These are phyloP conservation scores for Sinocyclocheilus rhinocerous DNA, from an alignment of 2,113 vertebrate species.

Conservation along the genomic window DNA sequence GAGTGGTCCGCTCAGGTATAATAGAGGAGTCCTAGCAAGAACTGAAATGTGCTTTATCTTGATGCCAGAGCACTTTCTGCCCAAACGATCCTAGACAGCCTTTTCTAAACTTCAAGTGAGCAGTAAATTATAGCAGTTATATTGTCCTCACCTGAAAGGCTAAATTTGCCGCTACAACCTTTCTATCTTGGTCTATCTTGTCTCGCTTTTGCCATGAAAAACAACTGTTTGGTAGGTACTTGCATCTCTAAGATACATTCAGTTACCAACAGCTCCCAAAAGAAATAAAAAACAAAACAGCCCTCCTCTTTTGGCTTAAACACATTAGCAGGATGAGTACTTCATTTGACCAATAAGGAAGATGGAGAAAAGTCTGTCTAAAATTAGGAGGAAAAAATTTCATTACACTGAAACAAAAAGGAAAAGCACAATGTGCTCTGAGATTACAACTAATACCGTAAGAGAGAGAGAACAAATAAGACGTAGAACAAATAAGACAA, in stretches of 20 bases:
- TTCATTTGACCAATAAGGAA: neutral
- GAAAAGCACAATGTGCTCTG: neutral
- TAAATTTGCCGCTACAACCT: constrained; percentile 5
- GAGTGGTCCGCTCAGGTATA: constrained; percentile 71
- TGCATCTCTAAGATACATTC: constrained; percentile 2
- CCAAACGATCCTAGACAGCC: constrained; percentile 71
- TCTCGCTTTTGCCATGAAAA: neutral
- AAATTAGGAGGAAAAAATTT: neutral
- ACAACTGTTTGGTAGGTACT: neutral
- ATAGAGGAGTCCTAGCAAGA: constrained; percentile 74
- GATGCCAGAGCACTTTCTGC: constrained; percentile 71
- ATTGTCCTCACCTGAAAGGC: constrained; percentile 69
- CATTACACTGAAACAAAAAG: constrained; percentile 10
- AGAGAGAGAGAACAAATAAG: neutral
- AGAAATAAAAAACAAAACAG: constrained; percentile 13
- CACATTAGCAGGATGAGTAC: neutral
- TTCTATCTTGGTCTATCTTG: constrained; percentile 17
- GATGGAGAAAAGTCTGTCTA: constrained; percentile 15
- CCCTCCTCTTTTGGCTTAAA: neutral
- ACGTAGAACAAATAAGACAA: constrained; percentile 39
- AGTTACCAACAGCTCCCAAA: neutral
- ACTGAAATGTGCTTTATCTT: constrained; percentile 73
- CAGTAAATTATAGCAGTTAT: constrained; percentile 77
- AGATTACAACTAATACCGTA: neutral
- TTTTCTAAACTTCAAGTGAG: constrained; percentile 69